A percentile compares a stretch with the other conserved stretches of the same genome.
Conservation (phyloP, 2,113 vertebrate species). For the Eretmochelys imbricata region DNA sequence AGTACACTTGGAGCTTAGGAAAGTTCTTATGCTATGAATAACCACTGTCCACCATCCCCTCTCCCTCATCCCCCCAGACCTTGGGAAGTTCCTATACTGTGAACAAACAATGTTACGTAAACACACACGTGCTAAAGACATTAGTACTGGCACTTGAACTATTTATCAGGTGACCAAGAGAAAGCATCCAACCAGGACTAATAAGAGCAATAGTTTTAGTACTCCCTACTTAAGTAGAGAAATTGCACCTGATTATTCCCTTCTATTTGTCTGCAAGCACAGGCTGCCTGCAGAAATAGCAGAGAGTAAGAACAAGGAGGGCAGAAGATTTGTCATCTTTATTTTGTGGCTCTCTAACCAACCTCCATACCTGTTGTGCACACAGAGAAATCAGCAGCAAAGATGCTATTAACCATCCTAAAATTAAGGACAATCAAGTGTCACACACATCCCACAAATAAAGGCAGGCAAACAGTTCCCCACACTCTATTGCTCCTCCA, state of each 20-base stretch:
- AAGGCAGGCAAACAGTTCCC: not conserved
- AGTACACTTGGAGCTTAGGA: fast-evolving
- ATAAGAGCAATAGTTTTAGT: not conserved
- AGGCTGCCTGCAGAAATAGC: not conserved
- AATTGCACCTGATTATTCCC: not conserved
- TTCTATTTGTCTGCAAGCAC: not conserved
- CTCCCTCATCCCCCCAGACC: too few relatives aligned
- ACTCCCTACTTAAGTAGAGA: not conserved
- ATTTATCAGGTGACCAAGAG: not conserved
- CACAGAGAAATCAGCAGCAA: not conserved
- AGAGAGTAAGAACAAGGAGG: not conserved
- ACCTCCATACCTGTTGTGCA: fast-evolving
- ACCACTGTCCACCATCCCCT: too few relatives aligned
- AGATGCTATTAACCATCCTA: not conserved
- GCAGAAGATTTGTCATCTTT: not conserved
- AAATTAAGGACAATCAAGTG: not conserved
- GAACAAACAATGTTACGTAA: not conserved
- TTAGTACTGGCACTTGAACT: not conserved
- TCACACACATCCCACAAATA: not conserved
- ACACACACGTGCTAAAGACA: not conserved
- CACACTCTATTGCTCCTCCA: not conserved
- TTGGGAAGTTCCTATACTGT: not conserved
- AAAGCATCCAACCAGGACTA: not conserved
- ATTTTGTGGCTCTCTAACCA: not conserved
- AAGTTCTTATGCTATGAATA: too few relatives aligned